phyloP scores from a whole-genome alignment of 2,113 vertebrate species.

The Oryzias woworae region DNA sequence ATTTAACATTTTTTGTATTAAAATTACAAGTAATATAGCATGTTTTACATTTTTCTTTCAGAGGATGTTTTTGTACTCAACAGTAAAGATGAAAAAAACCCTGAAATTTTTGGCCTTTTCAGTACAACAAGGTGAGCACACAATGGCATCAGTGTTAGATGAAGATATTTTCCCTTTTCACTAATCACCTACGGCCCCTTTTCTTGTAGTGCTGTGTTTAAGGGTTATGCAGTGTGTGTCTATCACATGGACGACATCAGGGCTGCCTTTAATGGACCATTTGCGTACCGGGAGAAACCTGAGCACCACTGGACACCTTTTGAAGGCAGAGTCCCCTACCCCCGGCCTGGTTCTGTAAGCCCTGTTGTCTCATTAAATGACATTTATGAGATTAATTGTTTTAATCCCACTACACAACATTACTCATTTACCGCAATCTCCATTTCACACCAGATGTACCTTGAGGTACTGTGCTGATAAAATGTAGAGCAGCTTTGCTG shows the following conservation, averaged over 20 bases:
- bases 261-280: conserved; percentile 93
- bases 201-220: conserved; percentile 81
- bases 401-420: conserved; percentile 7
- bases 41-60: conserved; percentile 67
- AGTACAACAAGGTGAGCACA: conserved; percentile 90
- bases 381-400: conserved; percentile 4
- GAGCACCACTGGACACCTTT: conserved; percentile 94
- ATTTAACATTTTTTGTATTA: too few relatives aligned
- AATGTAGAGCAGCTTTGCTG: conserved; percentile 34
- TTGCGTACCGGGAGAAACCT: conserved; percentile 89
- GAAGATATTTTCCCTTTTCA: neutral
- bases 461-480: conserved; percentile 22
- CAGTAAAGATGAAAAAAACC: conserved; percentile 90
- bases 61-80: conserved; percentile 94
- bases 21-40: too few relatives aligned
- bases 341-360: conserved; percentile 96
- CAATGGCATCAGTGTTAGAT: neutral
- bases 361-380: neutral
- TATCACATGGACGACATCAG: conserved; percentile 94
- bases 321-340: conserved; percentile 92
- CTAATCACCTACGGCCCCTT: neutral
- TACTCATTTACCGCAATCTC: conserved; percentile 26
- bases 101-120: conserved; percentile 95
- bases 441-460: conserved; percentile 21
- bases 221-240: conserved; percentile 93